Percentiles rank a stretch among this genome's conserved stretches.
Evolutionary conservation across 1,140 invertebrate species (phyloP).

Genomic region (Sarcophaga bullata): DNA sequence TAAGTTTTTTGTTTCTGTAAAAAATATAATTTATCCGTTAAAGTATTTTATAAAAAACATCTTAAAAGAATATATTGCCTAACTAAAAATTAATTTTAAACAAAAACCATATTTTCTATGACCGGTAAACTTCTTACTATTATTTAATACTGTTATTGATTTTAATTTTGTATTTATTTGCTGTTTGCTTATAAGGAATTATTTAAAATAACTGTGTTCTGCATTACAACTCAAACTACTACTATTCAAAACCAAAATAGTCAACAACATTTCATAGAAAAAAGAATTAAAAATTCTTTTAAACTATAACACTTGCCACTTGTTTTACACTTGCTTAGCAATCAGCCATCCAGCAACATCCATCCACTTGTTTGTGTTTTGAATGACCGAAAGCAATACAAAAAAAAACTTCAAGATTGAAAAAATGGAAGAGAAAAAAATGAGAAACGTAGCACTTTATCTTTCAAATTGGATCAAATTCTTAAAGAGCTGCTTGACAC

Average conservation of each 20-base stretch:
- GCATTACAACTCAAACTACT: neutral
- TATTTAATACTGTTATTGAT: too few species aligned
- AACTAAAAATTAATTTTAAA: too few species aligned
- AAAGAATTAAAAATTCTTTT: neutral
- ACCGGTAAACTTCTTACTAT: too few species aligned
- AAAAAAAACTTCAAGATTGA: neutral
- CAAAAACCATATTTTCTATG: too few species aligned
- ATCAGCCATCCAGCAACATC: neutral
- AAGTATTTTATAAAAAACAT: too few species aligned
- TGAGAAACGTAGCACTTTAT: neutral
- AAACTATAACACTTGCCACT: neutral
- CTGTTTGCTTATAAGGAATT: too few species aligned
- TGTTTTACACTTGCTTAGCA: neutral
- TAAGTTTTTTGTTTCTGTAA: too few species aligned
- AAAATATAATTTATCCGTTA: too few species aligned
- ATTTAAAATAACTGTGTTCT: neutral
- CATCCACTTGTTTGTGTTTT: neutral
- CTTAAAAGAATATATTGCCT: too few species aligned
- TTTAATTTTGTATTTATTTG: too few species aligned
- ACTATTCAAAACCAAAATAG: neutral
- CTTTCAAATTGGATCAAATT: conserved; percentile 1
- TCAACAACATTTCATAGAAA: neutral
- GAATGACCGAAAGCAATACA: neutral
- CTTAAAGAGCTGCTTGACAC: neutral
- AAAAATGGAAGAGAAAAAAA: neutral